Base-by-base conservation (phyloP, 2,797 vertebrate species). In the Chelon auratus region DNA sequence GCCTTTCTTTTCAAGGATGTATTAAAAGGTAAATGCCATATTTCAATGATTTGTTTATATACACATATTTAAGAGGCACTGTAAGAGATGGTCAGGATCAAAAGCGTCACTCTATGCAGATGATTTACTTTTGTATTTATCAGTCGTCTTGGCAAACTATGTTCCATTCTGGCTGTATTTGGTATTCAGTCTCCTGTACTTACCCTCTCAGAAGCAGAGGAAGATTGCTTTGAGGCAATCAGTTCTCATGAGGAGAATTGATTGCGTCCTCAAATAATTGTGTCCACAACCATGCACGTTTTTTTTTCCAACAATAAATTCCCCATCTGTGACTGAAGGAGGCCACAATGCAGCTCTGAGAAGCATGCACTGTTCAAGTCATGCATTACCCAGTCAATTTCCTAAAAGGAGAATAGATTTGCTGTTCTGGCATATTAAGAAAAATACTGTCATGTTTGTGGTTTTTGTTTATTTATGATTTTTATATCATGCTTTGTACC, bases 61-160 rank as follows among this genome's bases (percentile, higher is more conserved):
- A 7, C 8, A 50, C 48, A 50, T 14, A 13, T 10, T 22, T 12
- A 20, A 50, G 20, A 50, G 10, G 5, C 18, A 20, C 5, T 22
- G 3, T 22, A 5, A 50, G 22, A 50, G 10, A 43, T 26, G 24
- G 24, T 1, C 1, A 26, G 24, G 24, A 26, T 14, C 14, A 4
- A 45, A 1, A 3, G 22, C 52, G 30, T 42, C 14, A 20, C 22
- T 1, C 30, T 68, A 68, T 69, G 56, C 67, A 53, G 57, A 45
- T 61, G 24, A 69, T 42, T 43, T 24, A 53, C 39, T 61, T 61
- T 36, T 52, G 9, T 69, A 33, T 48, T 18, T 68, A 14, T 53
- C 50, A 18, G 26, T 9, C 52, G 18, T 2, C 15, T 61, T 53
- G 56, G 24, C n/a, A 45, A 69, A 50, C 9, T 11, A 12, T 10